A percentile compares a stretch with the other conserved stretches of the same genome.
These are phyloP conservation scores for Ctenosaura bakeri DNA, from an alignment of 2,797 vertebrate genomes.

Conservation along the genomic window DNA sequence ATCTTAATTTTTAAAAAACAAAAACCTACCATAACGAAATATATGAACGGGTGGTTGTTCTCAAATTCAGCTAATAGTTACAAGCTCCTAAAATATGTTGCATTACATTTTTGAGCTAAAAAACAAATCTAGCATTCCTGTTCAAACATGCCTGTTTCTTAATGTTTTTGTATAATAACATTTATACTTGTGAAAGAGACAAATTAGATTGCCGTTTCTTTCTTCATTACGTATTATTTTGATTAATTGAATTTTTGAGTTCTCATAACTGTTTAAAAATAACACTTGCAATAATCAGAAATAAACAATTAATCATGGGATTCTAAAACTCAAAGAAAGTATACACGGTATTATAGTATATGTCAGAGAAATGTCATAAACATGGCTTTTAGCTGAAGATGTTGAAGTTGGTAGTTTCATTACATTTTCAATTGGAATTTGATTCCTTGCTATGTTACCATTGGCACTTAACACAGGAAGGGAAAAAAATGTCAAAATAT, in stretches of 20 bases:
- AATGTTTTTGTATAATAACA: conserved; percentile 75
- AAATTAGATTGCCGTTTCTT: conserved; percentile 87
- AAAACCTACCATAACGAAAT: not conserved
- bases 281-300: conserved; percentile 78
- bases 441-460: conserved; percentile 27
- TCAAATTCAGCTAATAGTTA: conserved; percentile 23
- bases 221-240: conserved; percentile 89
- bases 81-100: not conserved
- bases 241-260: conserved; percentile 87
- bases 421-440: conserved; percentile 37
- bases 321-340: conserved; percentile 67
- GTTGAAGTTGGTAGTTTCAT: conserved; percentile 40
- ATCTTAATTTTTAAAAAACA: not conserved
- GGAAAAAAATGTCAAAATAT: conserved; percentile 15
- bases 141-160: conserved; percentile 80
- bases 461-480: conserved; percentile 23
- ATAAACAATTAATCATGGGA: conserved; percentile 76
- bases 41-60: not conserved
- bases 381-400: conserved; percentile 52
- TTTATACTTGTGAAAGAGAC: conserved; percentile 85
- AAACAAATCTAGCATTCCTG: conserved; percentile 43
- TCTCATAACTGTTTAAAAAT: conserved; percentile 77
- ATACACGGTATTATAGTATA: conserved; percentile 55
- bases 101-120: not conserved
- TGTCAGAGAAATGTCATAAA: conserved; percentile 67